A percentile compares a stretch with the other conserved stretches of the same genome.
phyloP scores from a whole-genome alignment of 2,113 vertebrate species.

The Agapornis roseicollis region DNA sequence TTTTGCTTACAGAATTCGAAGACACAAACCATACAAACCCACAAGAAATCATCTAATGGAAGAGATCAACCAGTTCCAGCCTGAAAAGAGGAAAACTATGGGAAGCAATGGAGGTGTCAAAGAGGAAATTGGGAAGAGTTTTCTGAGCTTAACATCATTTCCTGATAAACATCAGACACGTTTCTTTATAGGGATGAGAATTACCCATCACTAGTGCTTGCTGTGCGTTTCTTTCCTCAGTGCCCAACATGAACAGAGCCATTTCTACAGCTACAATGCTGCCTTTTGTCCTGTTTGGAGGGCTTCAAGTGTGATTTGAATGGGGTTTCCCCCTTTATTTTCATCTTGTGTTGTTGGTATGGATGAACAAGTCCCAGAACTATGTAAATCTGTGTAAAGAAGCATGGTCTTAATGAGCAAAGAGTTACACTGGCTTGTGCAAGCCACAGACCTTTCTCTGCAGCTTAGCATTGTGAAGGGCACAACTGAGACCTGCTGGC shows the following conservation, averaged over 20 bases:
- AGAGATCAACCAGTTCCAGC: not conserved
- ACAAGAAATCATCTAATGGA: not conserved
- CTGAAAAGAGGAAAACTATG: not conserved
- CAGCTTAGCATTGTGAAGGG: not conserved
- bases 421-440: not conserved
- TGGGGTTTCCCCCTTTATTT: not conserved
- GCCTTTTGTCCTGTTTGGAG: not conserved
- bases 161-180: not conserved
- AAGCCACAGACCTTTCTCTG: not conserved
- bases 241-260: accelerated
- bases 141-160: not conserved
- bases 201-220: not conserved
- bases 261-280: not conserved
- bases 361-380: not conserved
- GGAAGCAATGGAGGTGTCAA: not conserved
- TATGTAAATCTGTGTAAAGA: not conserved
- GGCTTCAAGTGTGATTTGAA: not conserved
- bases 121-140: not conserved
- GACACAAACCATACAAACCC: not conserved
- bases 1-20: not conserved
- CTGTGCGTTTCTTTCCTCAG: not conserved
- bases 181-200: not conserved
- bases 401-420: accelerated
- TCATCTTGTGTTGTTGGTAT: not conserved
- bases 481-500: not conserved